Evolutionary conservation across 2,113 vertebrate genomes (phyloP).

Genomic region (Microcebus jonahi): DNA sequence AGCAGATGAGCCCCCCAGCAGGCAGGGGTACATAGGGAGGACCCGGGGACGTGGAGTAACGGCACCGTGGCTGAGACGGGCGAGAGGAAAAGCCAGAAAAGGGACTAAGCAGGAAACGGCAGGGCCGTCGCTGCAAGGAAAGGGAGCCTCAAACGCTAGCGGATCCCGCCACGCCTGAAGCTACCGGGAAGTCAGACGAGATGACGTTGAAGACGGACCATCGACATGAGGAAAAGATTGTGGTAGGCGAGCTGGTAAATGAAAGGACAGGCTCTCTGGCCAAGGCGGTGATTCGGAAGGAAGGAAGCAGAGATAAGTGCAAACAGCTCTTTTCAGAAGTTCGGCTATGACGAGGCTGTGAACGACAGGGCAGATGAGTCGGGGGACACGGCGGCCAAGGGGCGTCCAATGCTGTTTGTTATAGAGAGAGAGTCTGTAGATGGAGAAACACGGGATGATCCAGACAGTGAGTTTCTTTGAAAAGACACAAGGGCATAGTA

Average conservation of each 20-base stretch:
- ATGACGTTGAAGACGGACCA: neutral
- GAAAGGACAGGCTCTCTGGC: neutral
- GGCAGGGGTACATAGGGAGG: fast-evolving
- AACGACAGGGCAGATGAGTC: too few relatives aligned
- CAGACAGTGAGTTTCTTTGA: neutral
- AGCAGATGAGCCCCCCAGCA: fast-evolving
- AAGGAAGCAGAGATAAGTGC: neutral
- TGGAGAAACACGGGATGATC: neutral
- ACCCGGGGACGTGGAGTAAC: fast-evolving
- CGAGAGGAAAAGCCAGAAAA: neutral
- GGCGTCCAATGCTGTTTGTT: fast-evolving
- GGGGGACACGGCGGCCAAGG: neutral
- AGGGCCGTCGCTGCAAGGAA: fast-evolving
- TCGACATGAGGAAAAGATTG: neutral
- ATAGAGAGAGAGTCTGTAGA: neutral
- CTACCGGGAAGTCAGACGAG: neutral
- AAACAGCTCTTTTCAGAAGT: neutral
- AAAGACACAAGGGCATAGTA: neutral
- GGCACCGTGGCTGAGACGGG: fast-evolving
- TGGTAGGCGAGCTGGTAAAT: neutral
- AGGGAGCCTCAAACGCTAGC: neutral
- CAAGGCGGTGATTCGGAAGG: neutral
- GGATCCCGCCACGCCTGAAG: fast-evolving
- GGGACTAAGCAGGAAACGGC: fast-evolving
- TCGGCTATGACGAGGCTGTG: neutral